phyloP scores from a whole-genome alignment of 1,140 invertebrate species.

The Globodera rostochiensis region DNA sequence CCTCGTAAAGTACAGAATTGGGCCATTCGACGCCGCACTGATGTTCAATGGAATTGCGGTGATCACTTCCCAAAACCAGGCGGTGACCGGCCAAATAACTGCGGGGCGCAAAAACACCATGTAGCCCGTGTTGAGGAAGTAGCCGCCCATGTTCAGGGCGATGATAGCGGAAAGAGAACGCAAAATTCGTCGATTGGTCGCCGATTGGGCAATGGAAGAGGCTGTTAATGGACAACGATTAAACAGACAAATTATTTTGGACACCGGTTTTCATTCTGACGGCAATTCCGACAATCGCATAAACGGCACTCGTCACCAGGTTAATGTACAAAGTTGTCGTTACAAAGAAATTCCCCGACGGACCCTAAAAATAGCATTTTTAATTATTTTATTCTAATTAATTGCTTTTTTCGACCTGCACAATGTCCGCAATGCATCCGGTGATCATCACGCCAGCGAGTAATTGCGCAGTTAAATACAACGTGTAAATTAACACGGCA shows the following conservation, averaged over 20 bases:
- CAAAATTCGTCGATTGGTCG: neutral
- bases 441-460: neutral
- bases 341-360: neutral
- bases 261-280: neutral
- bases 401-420: neutral
- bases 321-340: neutral
- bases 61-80: conserved; percentile 3
- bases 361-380: neutral
- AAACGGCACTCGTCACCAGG: neutral
- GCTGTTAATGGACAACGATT: neutral
- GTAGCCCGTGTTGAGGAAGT: neutral
- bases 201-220: neutral
- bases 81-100: neutral
- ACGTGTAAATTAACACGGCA: neutral
- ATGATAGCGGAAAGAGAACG: neutral
- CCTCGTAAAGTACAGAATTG: conserved; percentile 12
- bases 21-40: conserved; percentile 11
- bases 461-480: neutral
- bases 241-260: neutral
- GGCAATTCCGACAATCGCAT: neutral
- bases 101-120: neutral
- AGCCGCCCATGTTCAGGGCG: neutral
- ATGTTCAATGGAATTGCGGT: neutral
- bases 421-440: neutral
- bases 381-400: neutral